Base-by-base conservation (phyloP, 2,113 vertebrate genomes). In the Platichthys flesus region DNA sequence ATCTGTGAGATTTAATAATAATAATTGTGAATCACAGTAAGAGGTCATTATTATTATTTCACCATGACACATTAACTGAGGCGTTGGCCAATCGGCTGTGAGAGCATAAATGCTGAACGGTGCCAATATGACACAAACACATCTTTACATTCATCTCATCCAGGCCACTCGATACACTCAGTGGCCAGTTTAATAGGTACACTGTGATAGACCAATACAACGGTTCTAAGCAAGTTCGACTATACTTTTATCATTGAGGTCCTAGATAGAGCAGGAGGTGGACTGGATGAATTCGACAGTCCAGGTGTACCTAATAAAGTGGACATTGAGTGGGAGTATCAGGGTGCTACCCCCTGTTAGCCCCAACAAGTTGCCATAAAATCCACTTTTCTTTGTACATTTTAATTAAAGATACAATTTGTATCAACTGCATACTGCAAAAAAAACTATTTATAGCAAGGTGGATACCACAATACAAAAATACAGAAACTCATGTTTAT, bases 371-470 rank as follows among this genome's bases (percentile, higher is more conserved):
- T 10, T 16, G 18, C 35, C 16, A 52, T 62, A 5, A 55, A 76
- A 71, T 70, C 26, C 24, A 45, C 28, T 28, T 28, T 42, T 47
- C 21, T 16, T 28, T n/a, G 51, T 8, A 40, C 10, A 54, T 65
- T 74, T 61, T 49, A 75, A 82, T 69, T 65, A 83, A 92, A 92
- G 95, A 96, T 95, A 96, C 96, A 97, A 96, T 96, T 95, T 97
- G 96, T 84, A 97, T 96, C 95, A 97, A 96, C 95, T 62, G 89
- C 87, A 82, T 92, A 94, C 90, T 93, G 81, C 89, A 66, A 74
- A 64, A 28, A 52, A 28, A 52, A 67, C 15, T 20, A 18, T 67
- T 71, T 62, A 70, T 20, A 18, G 18, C 9, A 42, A 56, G 58
- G 88, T 87, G 88, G 88, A 91, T 88, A 88, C 87, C 85, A 89